Evolutionary conservation across 2,888 invertebrate species (phyloP), one percentile per base, ranked within the genome.

Genomic region (Alviniconcha strummeri): DNA sequence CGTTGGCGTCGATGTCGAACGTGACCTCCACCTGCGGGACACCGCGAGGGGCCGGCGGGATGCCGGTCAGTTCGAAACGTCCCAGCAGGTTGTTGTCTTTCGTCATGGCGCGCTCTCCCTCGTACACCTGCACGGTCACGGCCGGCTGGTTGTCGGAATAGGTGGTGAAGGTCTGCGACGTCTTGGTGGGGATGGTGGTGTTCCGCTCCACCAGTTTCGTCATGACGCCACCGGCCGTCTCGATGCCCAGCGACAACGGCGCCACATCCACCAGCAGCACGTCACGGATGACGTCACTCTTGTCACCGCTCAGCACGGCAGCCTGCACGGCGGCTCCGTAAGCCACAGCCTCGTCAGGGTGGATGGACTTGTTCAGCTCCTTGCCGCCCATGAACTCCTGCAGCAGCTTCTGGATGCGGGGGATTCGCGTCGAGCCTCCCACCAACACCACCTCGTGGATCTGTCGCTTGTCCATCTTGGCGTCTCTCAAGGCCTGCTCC

Each of bases 261-360:
- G 89, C 87, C 60, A 90, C 89, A 80, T 97, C 97, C 4, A 97
- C 96, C 36, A 97, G 94, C 8, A 13, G 90, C 54, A 82, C 79
- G 72, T 81, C 81, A 74, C 64, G 93, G 4, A 98, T 96, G 57
- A 92, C 92, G 81, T 94, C 94, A 56, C 94, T 91, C 85, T 95
- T 94, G 91, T 95, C 94, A 95, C 95, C 98, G 93, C 97, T 96
- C 91, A 99, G 95, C 92, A 98, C 88, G 11, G 93, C 93, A 36
- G 93, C 93, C 82, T 93, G 93, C 6, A 94, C 92, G 52, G 92
- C 91, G 5, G 92, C 92, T 1, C 92, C 92, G 71, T 91, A 98
- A 5, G 99, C 99, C 15, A 99, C 98, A 90, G 98, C 98, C 94
- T 99, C 98, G 94, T 99, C 98, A 17, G 98, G 98, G 94, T 99